Evolutionary conservation across 2,797 vertebrate genomes (phyloP).

Genomic region (Pogoniulus pusillus): DNA sequence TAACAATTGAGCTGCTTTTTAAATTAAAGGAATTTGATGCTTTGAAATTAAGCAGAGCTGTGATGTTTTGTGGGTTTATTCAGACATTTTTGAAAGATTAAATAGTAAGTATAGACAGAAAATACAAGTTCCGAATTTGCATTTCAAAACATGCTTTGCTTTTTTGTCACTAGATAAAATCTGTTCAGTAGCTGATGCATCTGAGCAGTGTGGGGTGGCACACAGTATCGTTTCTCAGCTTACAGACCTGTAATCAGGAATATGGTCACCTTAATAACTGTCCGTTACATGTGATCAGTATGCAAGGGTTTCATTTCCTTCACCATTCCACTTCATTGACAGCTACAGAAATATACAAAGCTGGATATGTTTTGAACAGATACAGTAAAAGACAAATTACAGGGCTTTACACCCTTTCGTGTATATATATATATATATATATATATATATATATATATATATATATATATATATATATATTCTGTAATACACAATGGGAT

Average conservation of each 20-base stretch:
- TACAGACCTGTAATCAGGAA: not conserved
- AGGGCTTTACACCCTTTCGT: not conserved
- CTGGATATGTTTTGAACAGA: not conserved
- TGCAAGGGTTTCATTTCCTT: not conserved
- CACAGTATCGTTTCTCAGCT: not conserved
- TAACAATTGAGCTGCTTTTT: slow-evolving; percentile 8
- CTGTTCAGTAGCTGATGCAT: not conserved
- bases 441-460: too few relatives aligned
- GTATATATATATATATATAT: too few relatives aligned
- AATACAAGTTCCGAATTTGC: not conserved
- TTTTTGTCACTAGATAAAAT: slow-evolving; percentile 2
- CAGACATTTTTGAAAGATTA: slow-evolving; percentile 15
- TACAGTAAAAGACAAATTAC: not conserved
- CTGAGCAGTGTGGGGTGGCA: not conserved
- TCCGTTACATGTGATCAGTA: not conserved
- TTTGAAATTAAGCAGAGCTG: slow-evolving; percentile 23
- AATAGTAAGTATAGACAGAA: not conserved
- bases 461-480: too few relatives aligned
- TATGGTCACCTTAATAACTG: not conserved
- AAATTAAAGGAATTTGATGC: not conserved
- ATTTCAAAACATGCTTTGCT: slow-evolving; percentile 38
- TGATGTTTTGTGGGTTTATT: slow-evolving; percentile 8
- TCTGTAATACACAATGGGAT: not conserved
- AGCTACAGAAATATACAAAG: slow-evolving; percentile 3
- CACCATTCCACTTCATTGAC: not conserved